Conservation (phyloP, 1,140 invertebrate genomes). For the Asobara japonica region DNA sequence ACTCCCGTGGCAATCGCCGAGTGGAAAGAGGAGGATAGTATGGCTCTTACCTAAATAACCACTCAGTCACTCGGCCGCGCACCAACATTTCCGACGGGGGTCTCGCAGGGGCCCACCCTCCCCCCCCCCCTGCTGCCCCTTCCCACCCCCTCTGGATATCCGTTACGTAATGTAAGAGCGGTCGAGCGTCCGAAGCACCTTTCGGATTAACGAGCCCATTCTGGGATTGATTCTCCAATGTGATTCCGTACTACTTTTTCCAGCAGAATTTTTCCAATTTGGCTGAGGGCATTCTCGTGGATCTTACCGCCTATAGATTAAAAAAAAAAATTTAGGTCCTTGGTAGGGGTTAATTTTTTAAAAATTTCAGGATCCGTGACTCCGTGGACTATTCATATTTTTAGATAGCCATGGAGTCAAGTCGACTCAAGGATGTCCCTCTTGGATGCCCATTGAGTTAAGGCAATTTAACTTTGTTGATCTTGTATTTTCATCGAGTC, state of each 20-base stretch:
- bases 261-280: neutral
- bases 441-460: no score
- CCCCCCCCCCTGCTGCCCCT: conserved; percentile 11
- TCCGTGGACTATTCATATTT: no score
- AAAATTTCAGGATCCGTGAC: no score
- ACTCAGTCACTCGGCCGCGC: conserved; percentile 64
- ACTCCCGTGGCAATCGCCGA: conserved; percentile 12
- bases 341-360: no score
- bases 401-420: no score
- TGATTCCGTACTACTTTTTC: neutral
- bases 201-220: conserved; percentile 29
- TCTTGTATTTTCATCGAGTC: no score
- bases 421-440: no score
- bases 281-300: no score
- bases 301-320: no score
- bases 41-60: conserved; percentile 68
- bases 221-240: conserved; percentile 29
- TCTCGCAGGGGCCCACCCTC: conserved; percentile 22
- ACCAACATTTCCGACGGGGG: conserved; percentile 20
- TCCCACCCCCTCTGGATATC: conserved; percentile 6
- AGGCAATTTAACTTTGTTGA: no score
- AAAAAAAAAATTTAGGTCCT: no score
- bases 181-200: conserved; percentile 23
- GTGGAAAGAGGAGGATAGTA: conserved; percentile 22
- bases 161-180: conserved; percentile 27